Conservation (phyloP, 2,888 invertebrate species). For the Ecliptopera silaceata region DNA sequence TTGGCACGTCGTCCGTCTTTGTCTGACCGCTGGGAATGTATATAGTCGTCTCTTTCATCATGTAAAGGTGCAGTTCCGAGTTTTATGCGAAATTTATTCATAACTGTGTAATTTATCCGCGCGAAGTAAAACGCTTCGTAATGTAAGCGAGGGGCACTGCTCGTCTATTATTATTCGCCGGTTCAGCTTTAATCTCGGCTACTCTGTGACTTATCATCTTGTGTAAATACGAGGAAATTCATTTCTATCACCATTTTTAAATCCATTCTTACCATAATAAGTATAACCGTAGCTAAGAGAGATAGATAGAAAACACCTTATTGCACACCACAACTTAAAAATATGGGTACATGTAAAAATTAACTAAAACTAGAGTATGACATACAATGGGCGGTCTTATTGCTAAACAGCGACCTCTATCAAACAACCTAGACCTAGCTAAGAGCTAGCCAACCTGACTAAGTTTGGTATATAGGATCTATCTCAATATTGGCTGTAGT, state of each 20-base stretch:
- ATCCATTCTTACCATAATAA: background rate
- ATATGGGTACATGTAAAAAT: too few species aligned
- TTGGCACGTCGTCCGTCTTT: conserved; percentile 53
- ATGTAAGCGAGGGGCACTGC: conserved; percentile 68
- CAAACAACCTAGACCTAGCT: too few species aligned
- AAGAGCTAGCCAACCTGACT: too few species aligned
- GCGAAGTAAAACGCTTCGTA: conserved; percentile 75
- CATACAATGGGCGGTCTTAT: too few species aligned
- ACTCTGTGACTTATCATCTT: conserved; percentile 65
- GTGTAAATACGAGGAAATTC: conserved; percentile 58
- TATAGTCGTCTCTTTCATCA: conserved; percentile 58
- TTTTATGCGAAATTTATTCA: conserved; percentile 84
- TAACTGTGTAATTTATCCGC: conserved; percentile 82
- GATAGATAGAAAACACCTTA: too few species aligned
- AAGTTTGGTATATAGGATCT: too few species aligned
- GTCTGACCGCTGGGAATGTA: conserved; percentile 44
- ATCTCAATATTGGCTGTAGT: too few species aligned
- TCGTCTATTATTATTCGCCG: conserved; percentile 71
- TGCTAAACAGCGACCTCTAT: too few species aligned
- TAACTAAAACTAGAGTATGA: too few species aligned
- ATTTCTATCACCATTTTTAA: conserved; percentile 22
- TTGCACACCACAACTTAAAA: too few species aligned
- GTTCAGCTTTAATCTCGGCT: conserved; percentile 69
- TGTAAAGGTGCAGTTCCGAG: conserved; percentile 79
- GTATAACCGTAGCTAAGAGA: background rate